These are phyloP conservation scores for Psittacula echo DNA, from an alignment of 2,797 vertebrate genomes.

Conservation along the genomic window DNA sequence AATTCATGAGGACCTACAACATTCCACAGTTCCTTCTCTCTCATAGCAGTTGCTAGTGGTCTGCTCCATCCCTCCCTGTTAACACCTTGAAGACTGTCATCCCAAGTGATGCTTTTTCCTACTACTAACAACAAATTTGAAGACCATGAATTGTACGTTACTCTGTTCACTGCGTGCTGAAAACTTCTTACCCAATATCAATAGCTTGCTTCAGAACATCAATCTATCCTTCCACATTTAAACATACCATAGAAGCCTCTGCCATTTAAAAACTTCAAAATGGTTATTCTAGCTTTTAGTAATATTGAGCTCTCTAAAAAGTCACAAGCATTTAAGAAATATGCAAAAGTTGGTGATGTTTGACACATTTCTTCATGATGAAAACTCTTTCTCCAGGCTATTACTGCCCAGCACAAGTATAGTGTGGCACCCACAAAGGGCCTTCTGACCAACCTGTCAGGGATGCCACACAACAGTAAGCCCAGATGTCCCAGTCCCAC, in stretches of 20 bases:
- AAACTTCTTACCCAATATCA: not conserved
- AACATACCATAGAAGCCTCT: not conserved
- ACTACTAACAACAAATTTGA: not conserved
- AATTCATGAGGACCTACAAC: not conserved
- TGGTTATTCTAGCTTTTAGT: not conserved
- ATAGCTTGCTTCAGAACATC: not conserved
- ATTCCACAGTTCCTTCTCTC: not conserved
- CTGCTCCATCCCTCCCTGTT: not conserved
- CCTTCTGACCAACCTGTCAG: rapidly evolving
- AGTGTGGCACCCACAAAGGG: not conserved
- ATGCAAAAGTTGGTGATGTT: not conserved
- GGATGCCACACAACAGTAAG: not conserved
- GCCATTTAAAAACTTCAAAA: not conserved
- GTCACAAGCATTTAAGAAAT: not conserved
- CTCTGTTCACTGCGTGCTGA: not conserved
- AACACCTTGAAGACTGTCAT: not conserved
- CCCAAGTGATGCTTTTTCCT: not conserved
- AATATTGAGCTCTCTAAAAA: not conserved
- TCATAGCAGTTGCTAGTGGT: not conserved
- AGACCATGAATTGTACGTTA: not conserved
- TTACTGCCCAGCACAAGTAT: rapidly evolving
- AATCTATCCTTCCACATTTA: not conserved
- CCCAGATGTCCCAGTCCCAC: not conserved
- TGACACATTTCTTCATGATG: not conserved
- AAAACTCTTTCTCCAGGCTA: not conserved